Base-by-base conservation (phyloP, 1,140 invertebrate species). In the Homarus americanus region DNA sequence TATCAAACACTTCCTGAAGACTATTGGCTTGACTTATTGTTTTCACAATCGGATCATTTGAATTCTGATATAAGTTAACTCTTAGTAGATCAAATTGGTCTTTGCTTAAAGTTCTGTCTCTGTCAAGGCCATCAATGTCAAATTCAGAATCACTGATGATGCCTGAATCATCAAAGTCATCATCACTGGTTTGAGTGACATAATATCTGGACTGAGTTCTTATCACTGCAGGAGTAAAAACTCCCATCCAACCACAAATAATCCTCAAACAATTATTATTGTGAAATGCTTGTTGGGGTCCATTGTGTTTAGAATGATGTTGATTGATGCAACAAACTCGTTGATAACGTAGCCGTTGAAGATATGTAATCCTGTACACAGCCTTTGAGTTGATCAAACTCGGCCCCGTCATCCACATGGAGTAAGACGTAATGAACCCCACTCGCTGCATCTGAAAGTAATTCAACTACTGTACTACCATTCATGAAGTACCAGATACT, bases 1-100 rank as follows among this genome's bases (percentile, higher is more conserved):
- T 17, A 58, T 83, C 80, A 90, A 90, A 90, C 72, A 90, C 88
- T 84, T 90, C 80, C 63, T 90, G 88, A n/a, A 90, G 32, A 82
- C 88, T 90, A 41, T 24, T 82, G 34, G 88, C 88, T 63, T 83
- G 44, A n/a, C 49, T 58, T 41, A 90, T 24, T 58, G 32, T 41
- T 41, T 76, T 90, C 34, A 90, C 32, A 66, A 90, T 72, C 40
- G 44, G 28, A 63, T 90, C 88, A 75, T 20, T 83, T 9, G 80
- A 78, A 41, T 49, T 58, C 20, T 34, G 72, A 38, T 90, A 78
- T 36, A 90, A 76, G 53, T 75, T 78, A 32, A 83, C 82, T 32
- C 88, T 49, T 9, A 90, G 32, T 4, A 15, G 32, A 10, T 90
- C 80, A 73, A 90, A 78, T 44, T 90, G 41, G 15, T 83, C 88